These are phyloP conservation scores for Temnopleurus reevesii DNA, from an alignment of 53 echinoderm and acorn worm species.

Conservation along the genomic window DNA sequence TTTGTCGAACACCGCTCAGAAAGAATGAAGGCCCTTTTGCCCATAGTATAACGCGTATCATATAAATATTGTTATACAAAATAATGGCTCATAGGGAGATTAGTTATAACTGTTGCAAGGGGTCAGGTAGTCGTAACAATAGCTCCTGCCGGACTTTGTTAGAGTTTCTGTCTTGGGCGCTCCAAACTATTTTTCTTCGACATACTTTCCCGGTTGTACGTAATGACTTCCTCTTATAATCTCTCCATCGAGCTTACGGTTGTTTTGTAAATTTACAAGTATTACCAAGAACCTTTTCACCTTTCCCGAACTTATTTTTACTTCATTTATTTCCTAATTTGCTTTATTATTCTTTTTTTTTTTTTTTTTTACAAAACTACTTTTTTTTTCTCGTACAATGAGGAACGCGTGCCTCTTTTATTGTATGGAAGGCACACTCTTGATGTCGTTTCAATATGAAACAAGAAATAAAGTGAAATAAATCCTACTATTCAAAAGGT, in stretches of 20 bases:
- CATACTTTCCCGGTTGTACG: not conserved
- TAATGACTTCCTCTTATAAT: conserved; percentile 4
- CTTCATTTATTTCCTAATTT: not conserved
- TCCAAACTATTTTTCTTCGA: conserved; percentile 18
- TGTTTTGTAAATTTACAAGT: not conserved
- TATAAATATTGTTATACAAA: conserved; percentile 55
- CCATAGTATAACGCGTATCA: conserved; percentile 40
- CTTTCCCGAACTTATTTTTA: not conserved
- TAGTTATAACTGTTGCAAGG: conserved; percentile 52
- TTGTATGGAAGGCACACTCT: too few relatives aligned
- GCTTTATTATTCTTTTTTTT: too few relatives aligned
- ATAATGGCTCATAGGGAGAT: conserved; percentile 22
- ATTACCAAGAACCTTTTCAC: not conserved
- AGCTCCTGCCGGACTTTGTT: conserved; percentile 20
- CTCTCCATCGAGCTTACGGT: not conserved
- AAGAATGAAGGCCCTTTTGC: not conserved
- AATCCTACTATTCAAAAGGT: too few relatives aligned
- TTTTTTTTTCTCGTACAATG: too few relatives aligned
- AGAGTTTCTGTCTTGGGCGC: conserved; percentile 24
- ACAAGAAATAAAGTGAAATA: too few relatives aligned
- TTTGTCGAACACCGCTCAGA: not conserved
- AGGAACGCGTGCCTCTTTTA: too few relatives aligned
- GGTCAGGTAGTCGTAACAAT: conserved; percentile 38
- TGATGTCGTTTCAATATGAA: too few relatives aligned
- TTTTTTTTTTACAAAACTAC: too few relatives aligned